Evolutionary conservation across 2,888 invertebrate genomes (phyloP).

Genomic region (Glaucopsyche alexis): DNA sequence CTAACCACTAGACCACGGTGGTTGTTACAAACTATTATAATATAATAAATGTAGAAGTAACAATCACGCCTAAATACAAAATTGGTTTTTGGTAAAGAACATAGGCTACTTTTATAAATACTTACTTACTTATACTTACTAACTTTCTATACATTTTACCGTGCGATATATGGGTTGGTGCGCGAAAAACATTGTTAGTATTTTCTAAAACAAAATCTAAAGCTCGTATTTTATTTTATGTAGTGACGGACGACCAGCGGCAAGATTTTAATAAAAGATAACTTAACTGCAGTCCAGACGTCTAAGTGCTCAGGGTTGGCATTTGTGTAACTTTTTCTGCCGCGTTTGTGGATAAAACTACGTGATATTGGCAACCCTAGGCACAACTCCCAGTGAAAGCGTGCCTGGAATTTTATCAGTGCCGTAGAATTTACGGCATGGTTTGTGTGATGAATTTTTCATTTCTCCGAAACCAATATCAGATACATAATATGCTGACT

Average conservation of each 20-base stretch:
- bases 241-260: neutral
- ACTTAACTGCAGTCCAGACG: neutral
- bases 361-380: neutral
- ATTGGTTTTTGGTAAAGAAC: too few species aligned
- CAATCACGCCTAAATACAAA: too few species aligned
- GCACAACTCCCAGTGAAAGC: neutral
- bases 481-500: conserved; percentile 6
- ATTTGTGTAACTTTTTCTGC: neutral
- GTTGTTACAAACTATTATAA: too few species aligned
- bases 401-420: conserved; percentile 9
- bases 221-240: neutral
- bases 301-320: neutral
- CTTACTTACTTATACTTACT: too few species aligned
- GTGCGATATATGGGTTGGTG: too few species aligned
- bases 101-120: too few species aligned
- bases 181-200: too few species aligned
- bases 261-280: conserved; percentile 20
- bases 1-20: too few species aligned
- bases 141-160: too few species aligned
- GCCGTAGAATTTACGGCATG: neutral
- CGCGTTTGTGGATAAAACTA: neutral
- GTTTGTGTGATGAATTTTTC: conserved; percentile 16
- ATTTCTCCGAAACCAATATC: neutral
- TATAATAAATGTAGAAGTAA: too few species aligned
- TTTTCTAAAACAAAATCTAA: neutral